These are phyloP conservation scores for Mus spicilegus DNA, from an alignment of 2,113 vertebrate genomes.

Conservation along the genomic window DNA sequence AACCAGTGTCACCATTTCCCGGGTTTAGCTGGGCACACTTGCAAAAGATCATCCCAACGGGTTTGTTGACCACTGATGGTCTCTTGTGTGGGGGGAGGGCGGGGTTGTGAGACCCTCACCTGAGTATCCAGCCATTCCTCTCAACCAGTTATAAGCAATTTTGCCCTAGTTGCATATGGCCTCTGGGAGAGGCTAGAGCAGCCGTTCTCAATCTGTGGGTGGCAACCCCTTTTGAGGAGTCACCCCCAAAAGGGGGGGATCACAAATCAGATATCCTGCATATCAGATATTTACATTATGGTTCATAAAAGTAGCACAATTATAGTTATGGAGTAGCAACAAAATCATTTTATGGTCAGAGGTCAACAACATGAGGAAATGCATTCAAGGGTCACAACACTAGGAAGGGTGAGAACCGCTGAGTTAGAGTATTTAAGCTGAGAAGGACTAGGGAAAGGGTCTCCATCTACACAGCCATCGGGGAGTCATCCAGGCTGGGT, in stretches of 20 bases:
- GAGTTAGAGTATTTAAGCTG: too few relatives aligned
- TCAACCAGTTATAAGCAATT: neutral
- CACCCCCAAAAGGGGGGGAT: neutral
- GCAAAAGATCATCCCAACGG: neutral
- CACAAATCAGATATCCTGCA: neutral
- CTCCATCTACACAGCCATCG: neutral
- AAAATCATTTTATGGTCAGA: neutral
- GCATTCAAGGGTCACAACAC: neutral
- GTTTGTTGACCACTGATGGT: neutral
- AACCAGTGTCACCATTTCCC: neutral
- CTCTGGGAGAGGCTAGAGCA: neutral
- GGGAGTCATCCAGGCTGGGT: too few relatives aligned
- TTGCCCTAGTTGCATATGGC: neutral
- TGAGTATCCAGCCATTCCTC: neutral
- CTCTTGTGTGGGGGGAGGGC: neutral
- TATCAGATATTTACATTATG: neutral
- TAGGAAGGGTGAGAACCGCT: neutral
- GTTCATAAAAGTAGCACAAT: neutral
- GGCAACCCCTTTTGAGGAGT: neutral
- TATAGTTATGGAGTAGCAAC: neutral
- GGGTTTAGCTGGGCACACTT: neutral
- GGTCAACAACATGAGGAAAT: neutral
- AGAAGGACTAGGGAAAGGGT: neutral
- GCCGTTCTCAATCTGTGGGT: neutral
- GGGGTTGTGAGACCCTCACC: neutral